These are phyloP conservation scores for Mormyrus iriodes DNA, from an alignment of 2,113 vertebrate species.

Conservation along the genomic window DNA sequence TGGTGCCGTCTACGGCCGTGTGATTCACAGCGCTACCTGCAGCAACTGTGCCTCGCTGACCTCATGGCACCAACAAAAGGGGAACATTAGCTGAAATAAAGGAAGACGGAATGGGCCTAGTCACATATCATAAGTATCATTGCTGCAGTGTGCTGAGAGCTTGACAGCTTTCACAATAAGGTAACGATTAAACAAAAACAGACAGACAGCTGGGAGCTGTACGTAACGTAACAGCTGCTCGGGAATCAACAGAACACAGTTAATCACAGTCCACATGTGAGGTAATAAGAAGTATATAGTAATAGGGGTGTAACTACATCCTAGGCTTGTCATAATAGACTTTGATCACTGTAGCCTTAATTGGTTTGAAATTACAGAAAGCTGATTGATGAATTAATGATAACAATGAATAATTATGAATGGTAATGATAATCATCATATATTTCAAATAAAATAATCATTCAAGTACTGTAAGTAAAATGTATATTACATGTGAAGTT, in stretches of 20 bases:
- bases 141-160: background rate
- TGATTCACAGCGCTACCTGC: background rate
- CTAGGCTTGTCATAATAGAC: background rate
- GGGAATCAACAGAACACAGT: background rate
- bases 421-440: background rate
- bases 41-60: background rate
- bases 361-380: background rate
- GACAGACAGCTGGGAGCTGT: background rate
- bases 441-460: background rate
- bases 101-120: background rate
- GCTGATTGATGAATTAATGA: background rate
- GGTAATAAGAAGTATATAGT: background rate
- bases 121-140: background rate
- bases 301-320: background rate
- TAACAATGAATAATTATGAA: background rate
- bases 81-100: background rate
- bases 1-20: background rate
- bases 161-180: background rate
- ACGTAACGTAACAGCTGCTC: background rate
- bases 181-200: background rate
- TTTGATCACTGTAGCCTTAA: background rate
- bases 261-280: background rate
- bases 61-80: background rate
- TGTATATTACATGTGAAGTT: background rate
- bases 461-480: background rate